A percentile compares a stretch with the other conserved stretches of the same genome.
phyloP scores from a whole-genome alignment of 1,140 invertebrate genomes.

The Leptinotarsa defecta region DNA sequence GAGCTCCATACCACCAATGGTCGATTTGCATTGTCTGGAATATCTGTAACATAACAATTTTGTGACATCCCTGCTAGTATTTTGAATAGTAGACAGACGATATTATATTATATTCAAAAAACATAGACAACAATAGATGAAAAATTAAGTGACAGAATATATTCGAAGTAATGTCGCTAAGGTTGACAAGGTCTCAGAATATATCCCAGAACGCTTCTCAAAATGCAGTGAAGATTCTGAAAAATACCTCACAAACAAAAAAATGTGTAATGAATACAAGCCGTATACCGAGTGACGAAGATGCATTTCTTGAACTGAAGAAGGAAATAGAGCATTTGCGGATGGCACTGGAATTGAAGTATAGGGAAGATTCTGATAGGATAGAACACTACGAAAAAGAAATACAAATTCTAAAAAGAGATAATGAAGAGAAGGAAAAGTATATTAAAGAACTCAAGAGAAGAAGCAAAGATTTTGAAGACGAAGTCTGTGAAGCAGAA shows the following conservation, averaged over 20 bases:
- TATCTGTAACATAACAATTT: neutral
- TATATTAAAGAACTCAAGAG: conserved; percentile 17
- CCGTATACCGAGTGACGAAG: conserved; percentile 14
- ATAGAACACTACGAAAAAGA: conserved; percentile 15
- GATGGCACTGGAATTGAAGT: conserved; percentile 11
- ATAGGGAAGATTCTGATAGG: conserved; percentile 14
- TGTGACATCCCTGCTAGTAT: conserved; percentile 9
- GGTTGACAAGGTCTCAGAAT: conserved; percentile 19
- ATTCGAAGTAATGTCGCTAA: conserved; percentile 7
- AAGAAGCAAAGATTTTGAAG: conserved; percentile 18
- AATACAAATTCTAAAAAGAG: conserved; percentile 14
- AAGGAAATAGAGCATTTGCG: conserved; percentile 17
- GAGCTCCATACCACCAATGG: conserved; percentile 13
- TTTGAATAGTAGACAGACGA: neutral
- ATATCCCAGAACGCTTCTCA: conserved; percentile 11
- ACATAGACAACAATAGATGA: neutral
- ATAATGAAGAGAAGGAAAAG: conserved; percentile 11
- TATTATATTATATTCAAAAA: neutral
- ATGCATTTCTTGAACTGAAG: conserved; percentile 7
- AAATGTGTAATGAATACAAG: conserved; percentile 11
- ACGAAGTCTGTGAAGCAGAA: conserved; percentile 19
- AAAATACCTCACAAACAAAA: conserved; percentile 17
- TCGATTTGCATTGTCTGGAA: conserved; percentile 11
- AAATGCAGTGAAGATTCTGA: neutral
- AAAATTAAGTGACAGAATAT: neutral